A percentile compares a stretch with the other conserved stretches of the same genome.
phyloP scores from a whole-genome alignment of 2,113 vertebrate species.

The Periophthalmodon schlosseri region DNA sequence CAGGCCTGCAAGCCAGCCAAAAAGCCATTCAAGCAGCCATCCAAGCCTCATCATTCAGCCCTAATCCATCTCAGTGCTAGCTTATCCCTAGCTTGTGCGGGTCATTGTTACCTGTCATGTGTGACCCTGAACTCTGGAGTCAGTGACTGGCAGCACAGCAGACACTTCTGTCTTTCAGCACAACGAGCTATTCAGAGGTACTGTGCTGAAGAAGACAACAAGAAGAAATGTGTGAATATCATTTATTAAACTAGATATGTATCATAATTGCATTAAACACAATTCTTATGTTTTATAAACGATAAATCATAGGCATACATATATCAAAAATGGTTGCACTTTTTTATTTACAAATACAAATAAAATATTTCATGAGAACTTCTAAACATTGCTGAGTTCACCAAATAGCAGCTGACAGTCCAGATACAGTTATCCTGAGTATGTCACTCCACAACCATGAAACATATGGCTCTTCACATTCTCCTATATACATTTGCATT shows the following conservation, averaged over 20 bases:
- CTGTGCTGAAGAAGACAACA: not conserved
- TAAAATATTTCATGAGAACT: not conserved
- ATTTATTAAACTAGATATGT: not conserved
- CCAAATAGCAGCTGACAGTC: slow-evolving; percentile 46
- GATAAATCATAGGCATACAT: not conserved
- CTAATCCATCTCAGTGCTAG: slow-evolving; percentile 65
- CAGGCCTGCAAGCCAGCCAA: slow-evolving; percentile 38
- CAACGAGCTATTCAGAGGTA: not conserved
- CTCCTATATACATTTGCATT: slow-evolving; percentile 12
- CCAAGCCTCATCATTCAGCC: slow-evolving; percentile 68
- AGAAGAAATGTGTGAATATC: not conserved
- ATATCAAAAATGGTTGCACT: not conserved
- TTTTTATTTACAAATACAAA: not conserved
- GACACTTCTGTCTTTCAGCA: slow-evolving; percentile 47
- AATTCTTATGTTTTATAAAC: not conserved
- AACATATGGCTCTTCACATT: slow-evolving; percentile 26
- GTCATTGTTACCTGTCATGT: slow-evolving; percentile 75
- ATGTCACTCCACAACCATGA: slow-evolving; percentile 36
- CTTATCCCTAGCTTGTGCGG: slow-evolving; percentile 66
- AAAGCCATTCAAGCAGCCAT: slow-evolving; percentile 48
- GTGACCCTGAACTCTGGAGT: slow-evolving; percentile 60
- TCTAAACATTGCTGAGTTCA: slow-evolving; percentile 26
- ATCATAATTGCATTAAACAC: too few relatives aligned
- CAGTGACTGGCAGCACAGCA: slow-evolving; percentile 24
- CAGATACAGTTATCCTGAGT: slow-evolving; percentile 33